Evolutionary conservation across 2,888 invertebrate genomes (phyloP).

Genomic region (Ophion obscuratus): DNA sequence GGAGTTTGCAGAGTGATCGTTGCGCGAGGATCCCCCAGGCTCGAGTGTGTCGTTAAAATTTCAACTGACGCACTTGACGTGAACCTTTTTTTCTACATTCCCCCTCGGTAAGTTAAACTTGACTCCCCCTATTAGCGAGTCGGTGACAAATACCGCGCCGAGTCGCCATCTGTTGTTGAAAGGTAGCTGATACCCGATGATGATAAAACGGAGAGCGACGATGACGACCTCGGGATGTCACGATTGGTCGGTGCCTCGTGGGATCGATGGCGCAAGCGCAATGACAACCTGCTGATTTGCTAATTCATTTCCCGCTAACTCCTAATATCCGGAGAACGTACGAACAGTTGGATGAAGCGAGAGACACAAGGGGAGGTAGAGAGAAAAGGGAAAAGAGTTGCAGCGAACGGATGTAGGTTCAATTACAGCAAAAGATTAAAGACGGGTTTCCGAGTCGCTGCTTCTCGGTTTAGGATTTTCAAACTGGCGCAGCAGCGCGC

Average conservation of each 20-base stretch:
- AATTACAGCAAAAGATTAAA: constrained; percentile 15
- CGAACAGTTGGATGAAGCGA: background rate
- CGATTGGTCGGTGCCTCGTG: background rate
- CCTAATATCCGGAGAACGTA: constrained; percentile 42
- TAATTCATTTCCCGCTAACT: constrained; percentile 15
- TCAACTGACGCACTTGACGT: too few relatives aligned
- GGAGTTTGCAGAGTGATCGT: too few relatives aligned
- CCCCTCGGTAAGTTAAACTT: too few relatives aligned
- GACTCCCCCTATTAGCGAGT: background rate
- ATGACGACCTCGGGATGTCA: background rate
- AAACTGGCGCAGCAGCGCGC: background rate
- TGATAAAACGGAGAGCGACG: background rate
- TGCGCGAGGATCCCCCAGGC: too few relatives aligned
- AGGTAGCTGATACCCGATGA: background rate
- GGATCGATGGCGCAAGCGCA: background rate
- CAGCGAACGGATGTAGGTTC: constrained; percentile 13
- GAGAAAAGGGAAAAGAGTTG: background rate
- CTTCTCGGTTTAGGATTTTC: constrained; percentile 45
- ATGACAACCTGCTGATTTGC: background rate
- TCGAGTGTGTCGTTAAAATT: too few relatives aligned
- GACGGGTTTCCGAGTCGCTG: constrained; percentile 31
- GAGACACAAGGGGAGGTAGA: background rate
- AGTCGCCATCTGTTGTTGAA: background rate
- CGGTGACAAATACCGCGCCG: background rate
- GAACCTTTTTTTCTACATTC: too few relatives aligned